phyloP scores from a whole-genome alignment of 2,113 vertebrate genomes.

The Picathartes gymnocephalus region DNA sequence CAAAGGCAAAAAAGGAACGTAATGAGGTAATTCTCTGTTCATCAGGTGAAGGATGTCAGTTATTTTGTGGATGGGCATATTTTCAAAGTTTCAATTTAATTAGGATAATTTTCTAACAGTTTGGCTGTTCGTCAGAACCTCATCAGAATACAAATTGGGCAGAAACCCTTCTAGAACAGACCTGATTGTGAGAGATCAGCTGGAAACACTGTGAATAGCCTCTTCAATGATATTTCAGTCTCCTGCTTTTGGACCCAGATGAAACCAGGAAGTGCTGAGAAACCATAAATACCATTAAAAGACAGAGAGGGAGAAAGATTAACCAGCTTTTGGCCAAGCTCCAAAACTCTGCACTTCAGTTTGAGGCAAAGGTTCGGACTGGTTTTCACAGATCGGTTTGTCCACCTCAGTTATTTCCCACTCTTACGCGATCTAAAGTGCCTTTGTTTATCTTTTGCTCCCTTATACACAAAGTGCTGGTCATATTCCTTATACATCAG shows the following conservation, averaged over 20 bases:
- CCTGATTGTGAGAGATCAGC: constrained; percentile 46
- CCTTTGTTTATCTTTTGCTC: not conserved
- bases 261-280: constrained; percentile 6
- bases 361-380: constrained; percentile 43
- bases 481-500: not conserved
- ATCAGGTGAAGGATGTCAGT: not conserved
- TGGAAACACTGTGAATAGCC: constrained; percentile 51
- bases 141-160: not conserved
- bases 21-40: not conserved
- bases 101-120: not conserved
- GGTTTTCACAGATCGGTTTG: not conserved
- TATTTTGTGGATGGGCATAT: not conserved
- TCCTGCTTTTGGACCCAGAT: constrained; percentile 40
- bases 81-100: not conserved
- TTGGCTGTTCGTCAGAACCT: constrained; percentile 42
- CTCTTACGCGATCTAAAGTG: not conserved
- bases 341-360: constrained; percentile 38
- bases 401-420: not conserved
- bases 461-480: not conserved
- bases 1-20: not conserved
- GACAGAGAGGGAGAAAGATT: constrained; percentile 41
- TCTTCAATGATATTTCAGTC: constrained; percentile 51
- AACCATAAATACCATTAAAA: constrained; percentile 49
- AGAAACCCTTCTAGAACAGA: constrained; percentile 42
- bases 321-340: constrained; percentile 44